A percentile compares a stretch with the other conserved stretches of the same genome.
Evolutionary conservation across 2,888 invertebrate species (phyloP).

Genomic region (Therioaphis trifolii): DNA sequence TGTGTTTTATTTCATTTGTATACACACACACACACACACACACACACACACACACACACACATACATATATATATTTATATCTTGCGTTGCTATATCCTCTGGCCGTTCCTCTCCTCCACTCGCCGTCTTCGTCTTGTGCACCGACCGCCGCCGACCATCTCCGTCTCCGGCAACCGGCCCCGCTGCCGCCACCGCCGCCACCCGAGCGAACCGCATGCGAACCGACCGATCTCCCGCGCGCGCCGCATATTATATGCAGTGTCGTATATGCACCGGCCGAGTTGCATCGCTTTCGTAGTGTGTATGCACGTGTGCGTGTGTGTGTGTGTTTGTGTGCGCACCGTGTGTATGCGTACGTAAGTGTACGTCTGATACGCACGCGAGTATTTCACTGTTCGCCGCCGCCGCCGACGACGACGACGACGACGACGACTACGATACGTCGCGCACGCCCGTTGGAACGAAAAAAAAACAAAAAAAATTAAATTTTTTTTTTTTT

Average conservation of each 20-base stretch:
- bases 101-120: not conserved
- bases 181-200: slow-evolving; percentile 28
- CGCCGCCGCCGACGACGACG: not conserved
- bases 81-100: not conserved
- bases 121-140: not conserved
- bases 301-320: not conserved
- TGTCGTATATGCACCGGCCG: slow-evolving; percentile 41
- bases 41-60: not conserved
- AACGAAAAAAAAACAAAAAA: too few relatives aligned
- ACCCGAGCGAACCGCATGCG: slow-evolving; percentile 26
- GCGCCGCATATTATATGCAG: slow-evolving; percentile 46
- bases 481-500: too few relatives aligned
- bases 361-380: too few relatives aligned
- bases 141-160: slow-evolving; percentile 9
- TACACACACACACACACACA: not conserved
- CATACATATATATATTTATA: not conserved
- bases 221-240: slow-evolving; percentile 29
- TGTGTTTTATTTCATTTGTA: not conserved
- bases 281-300: slow-evolving; percentile 29
- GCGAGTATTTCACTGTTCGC: too few relatives aligned
- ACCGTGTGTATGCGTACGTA: too few relatives aligned
- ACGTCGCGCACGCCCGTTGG: too few relatives aligned
- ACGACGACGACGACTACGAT: too few relatives aligned
- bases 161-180: slow-evolving; percentile 57
- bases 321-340: not conserved